Evolutionary conservation across 2,113 vertebrate genomes (phyloP), one percentile per base, ranked within the genome.

Genomic region (Alces alces): DNA sequence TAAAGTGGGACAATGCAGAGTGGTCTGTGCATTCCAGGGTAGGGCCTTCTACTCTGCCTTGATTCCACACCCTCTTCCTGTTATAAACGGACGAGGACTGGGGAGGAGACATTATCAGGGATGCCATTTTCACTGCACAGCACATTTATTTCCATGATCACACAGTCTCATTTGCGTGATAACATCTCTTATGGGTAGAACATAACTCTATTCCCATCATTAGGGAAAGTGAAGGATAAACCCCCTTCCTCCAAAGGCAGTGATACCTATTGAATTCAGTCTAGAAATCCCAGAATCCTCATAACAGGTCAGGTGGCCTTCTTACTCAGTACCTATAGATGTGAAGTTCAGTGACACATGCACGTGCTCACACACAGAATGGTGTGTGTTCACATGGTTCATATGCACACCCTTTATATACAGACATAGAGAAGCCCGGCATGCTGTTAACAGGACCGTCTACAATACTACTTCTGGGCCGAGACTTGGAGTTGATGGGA

Each of bases 221-320:
- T 95, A 96, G 13, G 55, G 39, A 86, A 93, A 86, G 84, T 27
- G 33, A 96, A 80, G 50, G 66, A 92, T 47, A 57, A 89, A 93
- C 93, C 66, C 19, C 5, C 10, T 70, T 6, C 66, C 66, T n/a
- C n/a, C 19, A 23, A 36, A 70, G 6, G 66, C 12, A 89, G 9
- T 86, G 43, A 60, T n/a, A 52, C 58, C 66, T 79, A 52, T 17
- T 95, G 64, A 54, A 93, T 96, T 95, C 13, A 43, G 25, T 84
- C 55, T 90, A 91, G 92, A 95, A 92, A 76, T 27, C 23, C 58
- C 66, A 83, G 84, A 89, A 87, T 92, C 64, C 39, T 79, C 36
- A 50, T 19, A 78, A 50, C 47, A 80, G 85, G 28, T 86, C 70
- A 64, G 64, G 21, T 66, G 61, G 47, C 30, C 21, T 36, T 96